phyloP scores from a whole-genome alignment of 2,888 invertebrate species.

The Crepidodera aurea region DNA sequence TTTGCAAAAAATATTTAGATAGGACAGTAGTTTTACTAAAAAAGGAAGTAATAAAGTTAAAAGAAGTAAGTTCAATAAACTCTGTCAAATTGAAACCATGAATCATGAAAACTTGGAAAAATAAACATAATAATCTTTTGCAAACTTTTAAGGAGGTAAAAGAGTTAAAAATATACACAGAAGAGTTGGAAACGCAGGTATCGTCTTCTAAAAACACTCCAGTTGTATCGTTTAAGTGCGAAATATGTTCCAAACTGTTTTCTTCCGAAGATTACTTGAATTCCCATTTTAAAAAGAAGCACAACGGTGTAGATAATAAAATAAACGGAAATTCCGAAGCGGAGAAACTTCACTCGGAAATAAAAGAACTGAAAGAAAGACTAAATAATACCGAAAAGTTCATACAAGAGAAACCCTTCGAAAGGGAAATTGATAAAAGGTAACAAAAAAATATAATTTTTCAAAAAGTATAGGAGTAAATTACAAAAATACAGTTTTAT shows the following conservation, averaged over 20 bases:
- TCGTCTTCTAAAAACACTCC: slow-evolving; percentile 63
- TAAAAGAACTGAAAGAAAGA: slow-evolving; percentile 70
- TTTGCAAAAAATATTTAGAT: slow-evolving; percentile 76
- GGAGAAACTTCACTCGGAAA: slow-evolving; percentile 70
- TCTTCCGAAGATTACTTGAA: slow-evolving; percentile 70
- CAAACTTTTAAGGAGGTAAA: slow-evolving; percentile 47
- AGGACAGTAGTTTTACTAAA: slow-evolving; percentile 71
- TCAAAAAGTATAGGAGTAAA: too few species aligned
- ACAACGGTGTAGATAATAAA: slow-evolving; percentile 53
- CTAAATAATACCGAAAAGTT: slow-evolving; percentile 68
- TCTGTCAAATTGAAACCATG: background rate
- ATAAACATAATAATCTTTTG: background rate
- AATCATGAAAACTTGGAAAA: background rate
- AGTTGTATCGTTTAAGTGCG: slow-evolving; percentile 65
- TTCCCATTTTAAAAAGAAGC: slow-evolving; percentile 70
- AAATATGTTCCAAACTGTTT: slow-evolving; percentile 73
- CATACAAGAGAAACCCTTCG: slow-evolving; percentile 57
- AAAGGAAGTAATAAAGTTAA: slow-evolving; percentile 67
- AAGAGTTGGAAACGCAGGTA: slow-evolving; percentile 65
- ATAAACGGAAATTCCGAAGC: slow-evolving; percentile 64
- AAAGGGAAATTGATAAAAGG: slow-evolving; percentile 36
- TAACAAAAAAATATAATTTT: too few species aligned
- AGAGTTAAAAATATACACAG: slow-evolving; percentile 56
- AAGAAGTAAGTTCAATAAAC: slow-evolving; percentile 60
- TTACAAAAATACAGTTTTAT: background rate